Evolutionary conservation across 1,140 invertebrate species (phyloP).

Genomic region (Leptonema lineaticorne): DNA sequence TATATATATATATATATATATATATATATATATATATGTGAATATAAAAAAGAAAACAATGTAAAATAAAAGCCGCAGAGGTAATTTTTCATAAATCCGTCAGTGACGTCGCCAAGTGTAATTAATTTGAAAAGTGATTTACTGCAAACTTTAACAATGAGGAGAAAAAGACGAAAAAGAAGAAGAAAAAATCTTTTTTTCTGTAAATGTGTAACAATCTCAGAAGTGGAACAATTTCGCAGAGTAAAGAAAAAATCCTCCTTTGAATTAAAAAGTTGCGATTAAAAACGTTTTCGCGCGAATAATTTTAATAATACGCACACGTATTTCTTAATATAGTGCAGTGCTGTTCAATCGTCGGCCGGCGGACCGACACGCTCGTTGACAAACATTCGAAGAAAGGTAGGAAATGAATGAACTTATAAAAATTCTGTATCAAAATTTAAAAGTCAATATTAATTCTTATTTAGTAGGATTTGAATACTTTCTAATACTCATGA

Average conservation of each 20-base stretch:
- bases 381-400: no score
- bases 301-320: constrained; percentile 2
- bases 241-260: neutral
- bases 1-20: no score
- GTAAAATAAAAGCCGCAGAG: neutral
- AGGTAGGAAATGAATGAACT: no score
- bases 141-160: constrained; percentile 10
- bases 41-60: neutral
- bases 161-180: no score
- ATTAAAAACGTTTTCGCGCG: constrained; percentile 2
- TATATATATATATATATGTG: no score
- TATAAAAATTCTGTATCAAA: no score
- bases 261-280: constrained; percentile 16
- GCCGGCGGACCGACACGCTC: no score
- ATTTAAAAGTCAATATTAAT: no score
- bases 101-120: constrained; percentile 3
- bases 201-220: constrained; percentile 4
- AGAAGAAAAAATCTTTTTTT: neutral
- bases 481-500: no score
- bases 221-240: neutral
- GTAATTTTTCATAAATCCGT: neutral
- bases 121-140: constrained; percentile 14
- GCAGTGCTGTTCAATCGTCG: no score
- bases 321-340: no score
- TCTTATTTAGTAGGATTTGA: no score